These are phyloP conservation scores for Antitype chi DNA, from an alignment of 2,888 invertebrate species.

Conservation along the genomic window DNA sequence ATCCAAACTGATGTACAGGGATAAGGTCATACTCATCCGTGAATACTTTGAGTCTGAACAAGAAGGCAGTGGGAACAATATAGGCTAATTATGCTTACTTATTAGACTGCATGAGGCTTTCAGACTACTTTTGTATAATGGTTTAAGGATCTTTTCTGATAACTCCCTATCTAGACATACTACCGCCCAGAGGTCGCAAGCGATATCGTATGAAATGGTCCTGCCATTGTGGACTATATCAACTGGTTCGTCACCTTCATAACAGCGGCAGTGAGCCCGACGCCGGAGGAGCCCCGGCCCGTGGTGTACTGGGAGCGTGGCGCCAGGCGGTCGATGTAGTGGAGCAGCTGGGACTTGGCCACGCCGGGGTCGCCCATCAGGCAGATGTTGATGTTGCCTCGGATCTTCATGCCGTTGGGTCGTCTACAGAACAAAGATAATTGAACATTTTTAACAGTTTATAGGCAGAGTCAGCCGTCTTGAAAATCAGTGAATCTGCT, in stretches of 20 bases:
- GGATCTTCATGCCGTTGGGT: conserved; percentile 99
- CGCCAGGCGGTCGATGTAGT: conserved; percentile 98
- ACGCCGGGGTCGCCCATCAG: conserved; percentile 99
- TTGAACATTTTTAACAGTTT: neutral
- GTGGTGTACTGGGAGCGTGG: conserved; percentile 98
- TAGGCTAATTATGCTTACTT: too few species aligned
- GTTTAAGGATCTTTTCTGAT: neutral
- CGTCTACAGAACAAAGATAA: conserved; percentile 79
- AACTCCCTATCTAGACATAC: neutral
- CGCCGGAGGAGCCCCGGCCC: conserved; percentile 98
- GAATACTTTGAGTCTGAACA: neutral
- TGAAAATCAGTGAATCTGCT: neutral
- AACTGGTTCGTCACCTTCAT: conserved; percentile 91
- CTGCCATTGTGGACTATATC: too few species aligned
- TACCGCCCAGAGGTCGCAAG: too few species aligned
- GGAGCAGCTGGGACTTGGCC: conserved; percentile 99
- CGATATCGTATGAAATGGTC: neutral
- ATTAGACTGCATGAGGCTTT: neutral
- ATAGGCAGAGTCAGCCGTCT: neutral
- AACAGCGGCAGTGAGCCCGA: conserved; percentile 99
- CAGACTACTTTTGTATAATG: neutral
- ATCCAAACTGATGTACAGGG: neutral
- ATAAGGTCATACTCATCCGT: neutral
- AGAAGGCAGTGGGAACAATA: too few species aligned
- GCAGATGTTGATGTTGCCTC: conserved; percentile 99